A percentile compares a stretch with the other conserved stretches of the same genome.
Evolutionary conservation across 2,113 vertebrate genomes (phyloP).

Genomic region (Recurvirostra avosetta): DNA sequence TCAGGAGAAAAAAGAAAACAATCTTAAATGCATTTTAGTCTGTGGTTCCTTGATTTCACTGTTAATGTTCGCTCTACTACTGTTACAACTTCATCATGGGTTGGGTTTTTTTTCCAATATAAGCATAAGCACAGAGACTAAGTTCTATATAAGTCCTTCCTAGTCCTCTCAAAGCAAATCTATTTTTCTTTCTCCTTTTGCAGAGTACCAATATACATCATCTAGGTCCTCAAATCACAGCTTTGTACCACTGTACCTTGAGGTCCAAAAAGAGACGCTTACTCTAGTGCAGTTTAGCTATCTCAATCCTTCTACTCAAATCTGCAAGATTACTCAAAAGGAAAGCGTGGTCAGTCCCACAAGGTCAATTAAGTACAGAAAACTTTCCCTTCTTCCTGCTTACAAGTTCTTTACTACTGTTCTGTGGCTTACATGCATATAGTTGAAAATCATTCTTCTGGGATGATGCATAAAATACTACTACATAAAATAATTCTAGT

Average conservation of each 20-base stretch:
- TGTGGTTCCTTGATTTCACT: background rate
- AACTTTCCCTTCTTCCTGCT: background rate
- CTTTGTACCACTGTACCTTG: background rate
- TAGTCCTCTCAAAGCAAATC: background rate
- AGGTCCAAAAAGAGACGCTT: background rate
- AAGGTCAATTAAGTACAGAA: background rate
- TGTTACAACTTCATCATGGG: background rate
- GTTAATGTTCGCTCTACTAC: no score
- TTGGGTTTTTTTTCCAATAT: background rate
- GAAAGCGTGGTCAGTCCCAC: background rate
- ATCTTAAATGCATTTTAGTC: background rate
- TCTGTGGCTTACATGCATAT: background rate
- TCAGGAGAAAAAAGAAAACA: background rate
- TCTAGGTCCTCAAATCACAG: background rate
- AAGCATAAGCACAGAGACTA: background rate
- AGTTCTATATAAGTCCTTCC: background rate
- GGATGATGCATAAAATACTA: background rate
- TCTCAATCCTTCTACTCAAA: background rate
- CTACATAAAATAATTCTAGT: background rate
- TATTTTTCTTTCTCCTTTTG: background rate
- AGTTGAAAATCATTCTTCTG: background rate
- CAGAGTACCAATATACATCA: background rate
- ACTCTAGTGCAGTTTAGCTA: background rate
- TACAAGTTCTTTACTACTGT: background rate
- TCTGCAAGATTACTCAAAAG: background rate